These are phyloP conservation scores for Sclerurus mexicanus DNA, from an alignment of 2,113 vertebrate genomes.

Conservation along the genomic window DNA sequence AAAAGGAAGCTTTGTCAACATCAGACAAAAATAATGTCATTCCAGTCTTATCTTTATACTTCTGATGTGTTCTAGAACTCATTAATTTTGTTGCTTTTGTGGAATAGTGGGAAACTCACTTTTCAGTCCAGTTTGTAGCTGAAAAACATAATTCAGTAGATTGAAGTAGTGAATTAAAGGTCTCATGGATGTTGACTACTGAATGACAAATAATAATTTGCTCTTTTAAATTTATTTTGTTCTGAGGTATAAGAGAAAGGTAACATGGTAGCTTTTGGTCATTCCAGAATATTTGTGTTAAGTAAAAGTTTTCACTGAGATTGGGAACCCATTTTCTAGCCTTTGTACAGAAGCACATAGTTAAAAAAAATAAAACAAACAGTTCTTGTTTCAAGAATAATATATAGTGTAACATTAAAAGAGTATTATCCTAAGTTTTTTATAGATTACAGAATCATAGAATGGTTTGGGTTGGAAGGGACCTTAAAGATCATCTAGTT, in stretches of 20 bases:
- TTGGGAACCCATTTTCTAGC: not conserved
- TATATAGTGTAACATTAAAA: not conserved
- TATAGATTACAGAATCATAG: not conserved
- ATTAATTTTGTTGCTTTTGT: not conserved
- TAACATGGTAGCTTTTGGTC: not conserved
- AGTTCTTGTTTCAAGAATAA: not conserved
- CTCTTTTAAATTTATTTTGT: not conserved
- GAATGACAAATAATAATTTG: not conserved
- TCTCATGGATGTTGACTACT: not conserved
- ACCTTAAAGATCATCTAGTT: not conserved
- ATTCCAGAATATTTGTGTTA: not conserved
- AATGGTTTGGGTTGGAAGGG: not conserved
- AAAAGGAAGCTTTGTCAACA: not conserved
- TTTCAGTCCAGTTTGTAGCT: not conserved
- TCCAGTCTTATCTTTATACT: not conserved
- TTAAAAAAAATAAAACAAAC: not conserved
- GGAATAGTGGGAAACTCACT: not conserved
- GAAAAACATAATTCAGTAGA: not conserved
- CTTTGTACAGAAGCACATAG: not conserved
- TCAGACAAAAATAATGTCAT: not conserved
- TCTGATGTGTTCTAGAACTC: not conserved
- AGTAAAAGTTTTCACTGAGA: not conserved
- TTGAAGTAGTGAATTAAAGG: not conserved
- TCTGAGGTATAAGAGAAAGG: not conserved
- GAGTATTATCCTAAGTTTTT: not conserved